Evolutionary conservation across 2,797 vertebrate genomes (phyloP), one percentile per base, ranked within the genome.

Genomic region (Triplophysa bombifrons): DNA sequence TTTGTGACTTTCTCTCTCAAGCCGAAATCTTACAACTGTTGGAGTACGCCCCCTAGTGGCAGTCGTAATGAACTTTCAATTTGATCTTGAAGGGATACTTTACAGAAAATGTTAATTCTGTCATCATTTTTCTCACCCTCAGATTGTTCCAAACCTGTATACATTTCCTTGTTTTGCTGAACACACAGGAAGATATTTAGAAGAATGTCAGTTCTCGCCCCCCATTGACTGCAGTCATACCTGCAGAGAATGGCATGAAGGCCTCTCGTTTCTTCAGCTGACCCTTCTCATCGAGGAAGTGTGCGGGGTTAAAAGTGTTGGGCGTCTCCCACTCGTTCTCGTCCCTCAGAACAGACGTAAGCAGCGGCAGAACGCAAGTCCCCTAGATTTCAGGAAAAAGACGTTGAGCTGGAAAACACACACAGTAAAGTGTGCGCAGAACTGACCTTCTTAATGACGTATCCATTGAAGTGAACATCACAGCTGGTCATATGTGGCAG

Each of bases 391-490:
- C 19, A 55, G 2, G 10, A 9, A 55, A n/a, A n/a, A 20, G 19
- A 53, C 1, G 51, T 53, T 53, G 16, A 53, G 51, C 19, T 20
- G 53, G n/a, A 55, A 2, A 20, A 20, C 51, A n/a, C 16, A 53
- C 48, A 38, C 34, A 38, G 34, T 38, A 38, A 38, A 38, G 19
- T 19, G 7, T 6, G 2, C n/a, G 6, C 4, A 53, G 10, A 7
- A 25, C 48, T 14, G 12, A 90, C 90, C 84, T 90, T 89, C 56
- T 86, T 86, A 48, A 91, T 89, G 51, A 81, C 63, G 76, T 81
- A 87, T 25, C 85, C 88, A 12, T 88, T 86, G 46, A 90, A 85
- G 41, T 82, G 69, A 58, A 89, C 75, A 22, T 91, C 88, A 55
- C 72, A 63, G 38, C n/a, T 72, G 71, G 88, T 85, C 20, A 1